Evolutionary conservation across 1,140 invertebrate species (phyloP).

Genomic region (Telenomus remus): DNA sequence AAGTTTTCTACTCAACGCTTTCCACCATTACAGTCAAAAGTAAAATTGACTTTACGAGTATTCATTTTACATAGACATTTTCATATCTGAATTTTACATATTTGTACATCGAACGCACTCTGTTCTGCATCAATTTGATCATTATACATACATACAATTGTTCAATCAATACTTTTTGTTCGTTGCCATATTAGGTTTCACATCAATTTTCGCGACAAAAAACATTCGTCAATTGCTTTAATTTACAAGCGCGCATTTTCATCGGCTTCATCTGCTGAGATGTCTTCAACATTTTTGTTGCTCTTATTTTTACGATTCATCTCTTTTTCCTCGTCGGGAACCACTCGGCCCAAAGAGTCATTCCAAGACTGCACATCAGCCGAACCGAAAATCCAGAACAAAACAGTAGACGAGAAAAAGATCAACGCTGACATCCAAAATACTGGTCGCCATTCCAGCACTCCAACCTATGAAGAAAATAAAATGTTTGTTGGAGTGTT

Average conservation of each 20-base stretch:
- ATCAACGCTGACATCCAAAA: slow-evolving; percentile 84
- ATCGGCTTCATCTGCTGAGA: slow-evolving; percentile 58
- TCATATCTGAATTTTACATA: background rate
- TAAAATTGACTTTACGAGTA: background rate
- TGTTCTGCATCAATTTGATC: slow-evolving; percentile 5
- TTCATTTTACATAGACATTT: background rate
- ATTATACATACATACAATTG: slow-evolving; percentile 1
- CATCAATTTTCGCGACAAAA: background rate
- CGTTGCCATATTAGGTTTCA: background rate
- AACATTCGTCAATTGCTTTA: background rate
- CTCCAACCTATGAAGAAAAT: slow-evolving; percentile 79
- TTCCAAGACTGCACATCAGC: slow-evolving; percentile 82
- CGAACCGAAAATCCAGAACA: slow-evolving; percentile 82
- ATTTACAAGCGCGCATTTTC: slow-evolving; percentile 65
- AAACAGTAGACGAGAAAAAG: slow-evolving; percentile 81
- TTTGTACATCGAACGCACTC: background rate
- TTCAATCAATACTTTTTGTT: slow-evolving; percentile 24
- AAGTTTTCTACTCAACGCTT: too few species aligned
- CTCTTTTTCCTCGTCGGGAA: slow-evolving; percentile 61
- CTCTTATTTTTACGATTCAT: slow-evolving; percentile 55
- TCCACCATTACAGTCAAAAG: background rate
- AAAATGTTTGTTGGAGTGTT: too few species aligned
- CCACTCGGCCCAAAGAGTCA: slow-evolving; percentile 41
- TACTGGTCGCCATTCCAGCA: slow-evolving; percentile 85
- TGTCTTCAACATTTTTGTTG: slow-evolving; percentile 28